phyloP scores from a whole-genome alignment of 2,888 invertebrate species.

The Leucoptera coffeella region DNA sequence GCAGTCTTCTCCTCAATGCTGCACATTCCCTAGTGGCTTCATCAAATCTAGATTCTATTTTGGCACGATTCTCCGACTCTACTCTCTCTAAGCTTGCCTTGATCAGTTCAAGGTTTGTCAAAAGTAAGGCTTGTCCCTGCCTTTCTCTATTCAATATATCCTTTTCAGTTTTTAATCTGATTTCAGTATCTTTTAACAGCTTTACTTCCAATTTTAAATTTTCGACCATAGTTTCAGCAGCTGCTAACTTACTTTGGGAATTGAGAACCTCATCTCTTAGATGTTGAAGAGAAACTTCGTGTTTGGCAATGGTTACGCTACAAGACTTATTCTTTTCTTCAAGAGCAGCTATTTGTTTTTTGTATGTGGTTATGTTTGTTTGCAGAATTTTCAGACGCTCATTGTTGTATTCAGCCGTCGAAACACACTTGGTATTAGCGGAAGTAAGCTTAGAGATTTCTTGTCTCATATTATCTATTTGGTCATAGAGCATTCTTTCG shows the following conservation, averaged over 20 bases:
- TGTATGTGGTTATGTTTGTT: constrained; percentile 69
- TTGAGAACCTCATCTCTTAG: constrained; percentile 73
- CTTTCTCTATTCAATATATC: constrained; percentile 73
- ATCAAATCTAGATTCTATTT: constrained; percentile 69
- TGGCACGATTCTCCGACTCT: constrained; percentile 71
- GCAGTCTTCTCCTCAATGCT: constrained; percentile 68
- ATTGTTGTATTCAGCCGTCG: constrained; percentile 76
- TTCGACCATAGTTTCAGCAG: constrained; percentile 70
- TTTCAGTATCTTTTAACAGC: constrained; percentile 68
- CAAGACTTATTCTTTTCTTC: constrained; percentile 85
- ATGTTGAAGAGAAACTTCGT: constrained; percentile 76
- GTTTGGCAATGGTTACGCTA: constrained; percentile 72
- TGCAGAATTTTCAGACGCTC: constrained; percentile 76
- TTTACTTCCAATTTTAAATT: constrained; percentile 74
- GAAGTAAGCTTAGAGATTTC: constrained; percentile 69
- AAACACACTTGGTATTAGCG: constrained; percentile 72
- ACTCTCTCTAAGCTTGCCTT: constrained; percentile 81
- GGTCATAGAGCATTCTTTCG: constrained; percentile 76
- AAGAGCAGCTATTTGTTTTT: constrained; percentile 77
- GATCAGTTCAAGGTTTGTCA: constrained; percentile 84
- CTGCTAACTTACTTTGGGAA: constrained; percentile 63
- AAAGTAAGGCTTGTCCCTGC: constrained; percentile 69
- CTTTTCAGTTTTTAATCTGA: constrained; percentile 72
- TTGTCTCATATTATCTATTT: constrained; percentile 72
- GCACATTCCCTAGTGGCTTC: constrained; percentile 73